These are phyloP conservation scores for Acrobasis consociella DNA, from an alignment of 2,888 invertebrate species.

Conservation along the genomic window DNA sequence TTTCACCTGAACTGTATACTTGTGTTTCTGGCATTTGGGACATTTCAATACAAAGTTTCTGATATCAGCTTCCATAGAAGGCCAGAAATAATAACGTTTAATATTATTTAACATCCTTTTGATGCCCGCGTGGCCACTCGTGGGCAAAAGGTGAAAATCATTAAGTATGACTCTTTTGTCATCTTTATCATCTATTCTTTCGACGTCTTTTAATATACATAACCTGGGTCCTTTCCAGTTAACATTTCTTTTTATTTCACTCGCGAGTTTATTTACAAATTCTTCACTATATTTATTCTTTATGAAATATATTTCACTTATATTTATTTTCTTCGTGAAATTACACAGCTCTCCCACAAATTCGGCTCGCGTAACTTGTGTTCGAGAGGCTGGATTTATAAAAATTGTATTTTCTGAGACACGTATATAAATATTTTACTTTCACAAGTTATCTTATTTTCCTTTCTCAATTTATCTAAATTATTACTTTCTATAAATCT, in stretches of 20 bases:
- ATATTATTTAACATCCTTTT: conserved; percentile 25
- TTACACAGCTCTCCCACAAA: conserved; percentile 5
- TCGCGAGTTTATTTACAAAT: conserved; percentile 12
- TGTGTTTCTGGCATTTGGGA: not conserved
- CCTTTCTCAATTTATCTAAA: too few species aligned
- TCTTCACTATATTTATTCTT: conserved; percentile 15
- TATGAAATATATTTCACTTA: conserved; percentile 27
- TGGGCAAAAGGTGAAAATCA: conserved; percentile 12
- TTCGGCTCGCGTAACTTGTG: too few species aligned
- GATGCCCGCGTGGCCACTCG: conserved; percentile 27
- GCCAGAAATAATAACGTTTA: conserved; percentile 23
- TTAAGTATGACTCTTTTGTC: conserved; percentile 24
- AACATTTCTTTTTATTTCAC: too few species aligned
- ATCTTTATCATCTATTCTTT: conserved; percentile 22
- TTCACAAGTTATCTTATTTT: too few species aligned
- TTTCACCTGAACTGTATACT: too few species aligned
- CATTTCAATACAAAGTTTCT: conserved; percentile 4
- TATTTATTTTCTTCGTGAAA: conserved; percentile 25
- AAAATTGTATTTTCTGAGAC: too few species aligned
- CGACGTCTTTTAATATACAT: conserved; percentile 18
- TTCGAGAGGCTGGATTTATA: too few species aligned
- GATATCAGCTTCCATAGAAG: conserved; percentile 14
- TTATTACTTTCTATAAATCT: too few species aligned
- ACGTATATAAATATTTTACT: too few species aligned
- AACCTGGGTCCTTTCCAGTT: conserved; percentile 14